Percentiles rank a stretch among this genome's conserved stretches.
phyloP scores from a whole-genome alignment of 2,797 vertebrate species.

The Antrozous pallidus region DNA sequence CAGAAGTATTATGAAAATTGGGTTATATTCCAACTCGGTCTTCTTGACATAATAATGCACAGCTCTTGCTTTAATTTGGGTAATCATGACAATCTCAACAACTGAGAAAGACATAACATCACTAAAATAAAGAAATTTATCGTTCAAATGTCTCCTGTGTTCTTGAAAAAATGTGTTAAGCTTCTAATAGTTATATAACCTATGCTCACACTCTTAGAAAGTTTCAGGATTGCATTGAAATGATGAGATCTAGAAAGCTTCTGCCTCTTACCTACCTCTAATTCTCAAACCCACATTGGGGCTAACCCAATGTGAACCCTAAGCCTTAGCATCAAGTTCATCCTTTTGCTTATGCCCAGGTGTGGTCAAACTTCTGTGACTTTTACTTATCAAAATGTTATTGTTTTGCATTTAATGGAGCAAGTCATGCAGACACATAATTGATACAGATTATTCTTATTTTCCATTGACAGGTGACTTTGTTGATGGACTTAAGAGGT shows the following conservation, averaged over 20 bases:
- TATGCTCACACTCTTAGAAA: background rate
- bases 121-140: background rate
- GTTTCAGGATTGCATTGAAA: background rate
- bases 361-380: background rate
- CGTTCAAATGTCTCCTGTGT: background rate
- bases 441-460: conserved; percentile 52
- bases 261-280: background rate
- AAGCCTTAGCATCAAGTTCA: background rate
- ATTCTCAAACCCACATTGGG: background rate
- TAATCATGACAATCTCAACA: background rate
- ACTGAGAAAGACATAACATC: background rate
- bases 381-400: background rate
- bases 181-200: background rate
- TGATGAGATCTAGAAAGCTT: background rate
- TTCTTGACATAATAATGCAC: background rate
- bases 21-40: background rate
- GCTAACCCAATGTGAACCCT: background rate
- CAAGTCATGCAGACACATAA: conserved; percentile 18
- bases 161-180: conserved; percentile 11
- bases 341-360: background rate
- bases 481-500: conserved; percentile 68
- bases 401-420: background rate
- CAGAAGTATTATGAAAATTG: background rate
- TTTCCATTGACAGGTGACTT: conserved; percentile 64
- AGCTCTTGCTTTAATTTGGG: background rate